Evolutionary conservation across 2,797 vertebrate genomes (phyloP), one percentile per base, ranked within the genome.

Genomic region (Epinephelus awoara): DNA sequence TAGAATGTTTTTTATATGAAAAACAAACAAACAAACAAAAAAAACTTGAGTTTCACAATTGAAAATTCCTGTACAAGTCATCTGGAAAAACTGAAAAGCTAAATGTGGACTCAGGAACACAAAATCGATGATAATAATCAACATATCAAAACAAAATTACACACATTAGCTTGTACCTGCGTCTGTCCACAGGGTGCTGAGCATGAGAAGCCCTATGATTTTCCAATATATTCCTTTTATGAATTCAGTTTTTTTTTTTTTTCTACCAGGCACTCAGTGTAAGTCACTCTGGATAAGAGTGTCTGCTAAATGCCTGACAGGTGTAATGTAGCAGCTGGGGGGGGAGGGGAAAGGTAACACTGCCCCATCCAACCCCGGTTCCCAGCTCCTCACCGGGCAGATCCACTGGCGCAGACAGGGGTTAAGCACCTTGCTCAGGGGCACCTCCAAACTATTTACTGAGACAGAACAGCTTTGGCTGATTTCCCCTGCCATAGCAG

Each of bases 371-470:
- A 57, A 1, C 67, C 50, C 49, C 8, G 12, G 44, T 44, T 61
- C 54, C 56, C 55, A 21, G 42, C 57, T 61, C 47, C 23, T 75
- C 73, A 6, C 13, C 0, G 1, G 55, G 51, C 27, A 3, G 46
- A 66, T 64, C 25, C n/a, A 23, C 63, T 1, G 17, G 34, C 44
- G 5, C 68, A 67, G 72, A 71, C 62, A 38, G 61, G 58, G 76
- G 75, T 84, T 78, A 78, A 78, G 67, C 74, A 69, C 73, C 44
- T 78, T 80, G 82, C 82, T 80, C 67, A 71, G 67, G 70, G 72
- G 70, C 77, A 77, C 85, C 71, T 86, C 75, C 79, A 17, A 66
- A 52, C 66, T 42, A 49, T 69, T 85, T 49, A 79, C 54, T 59
- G 61, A 79, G 74, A 75, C 66, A 23, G 42, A 76, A 62, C 72